Evolutionary conservation across 1,140 invertebrate genomes (phyloP).

Genomic region (Drosophila baimaii): DNA sequence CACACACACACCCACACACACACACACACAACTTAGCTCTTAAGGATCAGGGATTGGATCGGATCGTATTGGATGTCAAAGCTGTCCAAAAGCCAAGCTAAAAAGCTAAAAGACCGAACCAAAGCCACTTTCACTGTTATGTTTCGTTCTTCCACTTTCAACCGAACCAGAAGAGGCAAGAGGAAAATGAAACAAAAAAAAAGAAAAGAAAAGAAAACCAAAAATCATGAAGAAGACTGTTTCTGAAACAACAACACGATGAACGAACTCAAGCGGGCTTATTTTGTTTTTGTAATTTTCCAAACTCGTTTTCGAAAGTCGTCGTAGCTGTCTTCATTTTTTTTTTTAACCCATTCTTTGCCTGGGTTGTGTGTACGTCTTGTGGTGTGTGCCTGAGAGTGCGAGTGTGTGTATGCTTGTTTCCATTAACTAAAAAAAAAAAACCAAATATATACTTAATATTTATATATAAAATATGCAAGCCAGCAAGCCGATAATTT

Average conservation of each 20-base stretch:
- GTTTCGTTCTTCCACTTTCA: slow-evolving; percentile 41
- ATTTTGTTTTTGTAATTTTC: slow-evolving; percentile 12
- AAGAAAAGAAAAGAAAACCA: slow-evolving; percentile 17
- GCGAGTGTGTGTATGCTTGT: slow-evolving; percentile 24
- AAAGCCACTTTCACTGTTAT: slow-evolving; percentile 63
- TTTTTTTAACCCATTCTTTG: neutral
- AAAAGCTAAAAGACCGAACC: slow-evolving; percentile 35
- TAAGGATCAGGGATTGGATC: slow-evolving; percentile 15
- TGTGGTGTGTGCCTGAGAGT: slow-evolving; percentile 25
- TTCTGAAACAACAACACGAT: slow-evolving; percentile 53
- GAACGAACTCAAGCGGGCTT: slow-evolving; percentile 6
- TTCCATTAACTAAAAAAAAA: slow-evolving; percentile 22
- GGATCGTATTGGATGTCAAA: slow-evolving; percentile 14
- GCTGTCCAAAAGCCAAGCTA: slow-evolving; percentile 44
- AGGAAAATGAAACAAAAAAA: slow-evolving; percentile 53
- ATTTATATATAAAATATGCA: slow-evolving; percentile 14
- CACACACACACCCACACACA: slow-evolving; percentile 1
- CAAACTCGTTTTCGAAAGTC: slow-evolving; percentile 32
- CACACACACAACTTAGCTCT: slow-evolving; percentile 6
- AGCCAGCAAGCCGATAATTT: slow-evolving; percentile 5
- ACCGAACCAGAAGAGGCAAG: slow-evolving; percentile 4
- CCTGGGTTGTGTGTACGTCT: slow-evolving; percentile 25
- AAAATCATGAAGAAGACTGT: slow-evolving; percentile 65
- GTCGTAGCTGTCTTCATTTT: neutral
- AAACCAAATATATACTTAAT: slow-evolving; percentile 16